Evolutionary conservation across 2,797 vertebrate species (phyloP).

Genomic region (Coilia nasus): DNA sequence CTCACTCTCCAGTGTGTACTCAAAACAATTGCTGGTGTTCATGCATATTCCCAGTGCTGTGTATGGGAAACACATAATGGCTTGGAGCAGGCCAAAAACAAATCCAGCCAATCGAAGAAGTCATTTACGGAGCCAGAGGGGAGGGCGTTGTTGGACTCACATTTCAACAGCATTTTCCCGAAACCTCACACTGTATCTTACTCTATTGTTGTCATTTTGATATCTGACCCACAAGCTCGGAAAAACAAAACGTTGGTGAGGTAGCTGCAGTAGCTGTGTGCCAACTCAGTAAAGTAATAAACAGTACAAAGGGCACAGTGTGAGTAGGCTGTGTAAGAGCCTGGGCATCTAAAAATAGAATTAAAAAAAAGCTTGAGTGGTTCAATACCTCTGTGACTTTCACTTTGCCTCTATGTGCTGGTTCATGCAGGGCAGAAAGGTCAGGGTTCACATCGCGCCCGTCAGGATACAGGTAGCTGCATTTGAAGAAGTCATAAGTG

Average conservation of each 20-base stretch:
- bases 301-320: too few relatives aligned
- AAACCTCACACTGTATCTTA: neutral
- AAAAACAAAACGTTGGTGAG: neutral
- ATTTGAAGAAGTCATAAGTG: conserved; percentile 38
- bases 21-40: neutral
- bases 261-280: neutral
- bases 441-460: conserved; percentile 83
- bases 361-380: neutral
- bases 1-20: neutral
- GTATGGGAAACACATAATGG: too few relatives aligned
- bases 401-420: conserved; percentile 64
- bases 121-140: neutral
- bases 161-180: neutral
- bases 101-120: neutral
- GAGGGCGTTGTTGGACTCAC: neutral
- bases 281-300: neutral
- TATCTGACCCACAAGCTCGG: neutral
- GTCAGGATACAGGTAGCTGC: conserved; percentile 84
- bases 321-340: neutral
- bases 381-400: conserved; percentile 76
- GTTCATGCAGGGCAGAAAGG: conserved; percentile 68
- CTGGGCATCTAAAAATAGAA: neutral
- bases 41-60: too few relatives aligned
- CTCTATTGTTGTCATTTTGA: neutral
- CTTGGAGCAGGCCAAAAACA: neutral